These are phyloP conservation scores for Antheraea yamamai DNA, from an alignment of 2,888 invertebrate species.

Conservation along the genomic window DNA sequence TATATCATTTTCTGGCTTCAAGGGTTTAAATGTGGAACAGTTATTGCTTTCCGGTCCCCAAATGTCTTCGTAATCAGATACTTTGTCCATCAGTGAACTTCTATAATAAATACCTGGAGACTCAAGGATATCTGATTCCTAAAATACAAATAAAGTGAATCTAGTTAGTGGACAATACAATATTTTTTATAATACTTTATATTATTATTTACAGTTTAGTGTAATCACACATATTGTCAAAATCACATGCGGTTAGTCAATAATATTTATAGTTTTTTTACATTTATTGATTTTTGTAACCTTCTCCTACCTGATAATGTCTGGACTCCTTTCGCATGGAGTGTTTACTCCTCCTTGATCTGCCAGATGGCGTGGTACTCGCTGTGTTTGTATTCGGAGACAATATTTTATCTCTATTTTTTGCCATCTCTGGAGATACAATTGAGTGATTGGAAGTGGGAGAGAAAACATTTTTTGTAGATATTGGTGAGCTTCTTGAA, in stretches of 20 bases:
- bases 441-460: slow-evolving; percentile 74
- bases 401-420: slow-evolving; percentile 68
- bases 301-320: slow-evolving; percentile 85
- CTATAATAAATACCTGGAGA: slow-evolving; percentile 91
- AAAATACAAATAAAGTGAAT: slow-evolving; percentile 37
- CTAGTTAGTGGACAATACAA: not conserved
- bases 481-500: slow-evolving; percentile 75
- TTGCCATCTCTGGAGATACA: slow-evolving; percentile 68
- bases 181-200: not conserved
- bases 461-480: slow-evolving; percentile 74
- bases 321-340: slow-evolving; percentile 85
- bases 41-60: slow-evolving; percentile 87
- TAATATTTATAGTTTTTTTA: slow-evolving; percentile 29
- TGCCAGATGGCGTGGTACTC: slow-evolving; percentile 81
- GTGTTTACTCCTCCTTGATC: slow-evolving; percentile 81
- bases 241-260: slow-evolving; percentile 57
- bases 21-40: slow-evolving; percentile 75
- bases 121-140: slow-evolving; percentile 92
- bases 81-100: slow-evolving; percentile 94
- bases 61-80: slow-evolving; percentile 97
- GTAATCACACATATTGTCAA: slow-evolving; percentile 23
- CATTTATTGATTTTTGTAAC: slow-evolving; percentile 26
- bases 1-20: slow-evolving; percentile 66
- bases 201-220: slow-evolving; percentile 5
- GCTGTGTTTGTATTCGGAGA: slow-evolving; percentile 76